These are phyloP conservation scores for Drosophila prostipennis DNA, from an alignment of 2,888 invertebrate species.

Conservation along the genomic window DNA sequence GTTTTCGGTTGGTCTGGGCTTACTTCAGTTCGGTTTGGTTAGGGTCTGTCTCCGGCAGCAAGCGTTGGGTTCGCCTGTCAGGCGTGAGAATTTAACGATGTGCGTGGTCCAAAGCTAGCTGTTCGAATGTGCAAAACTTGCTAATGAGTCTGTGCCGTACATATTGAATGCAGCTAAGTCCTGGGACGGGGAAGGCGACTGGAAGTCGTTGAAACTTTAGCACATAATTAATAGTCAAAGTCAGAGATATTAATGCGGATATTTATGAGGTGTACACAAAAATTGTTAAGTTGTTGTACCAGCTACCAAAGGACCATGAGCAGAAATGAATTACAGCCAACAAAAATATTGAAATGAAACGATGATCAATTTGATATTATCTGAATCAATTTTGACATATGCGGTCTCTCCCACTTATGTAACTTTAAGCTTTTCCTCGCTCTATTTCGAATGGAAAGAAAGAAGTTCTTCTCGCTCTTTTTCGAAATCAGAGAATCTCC, in stretches of 20 bases:
- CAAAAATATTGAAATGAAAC: too few species aligned
- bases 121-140: slow-evolving; percentile 19
- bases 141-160: slow-evolving; percentile 34
- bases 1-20: slow-evolving; percentile 2
- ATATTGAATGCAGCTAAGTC: slow-evolving; percentile 9
- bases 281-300: neutral
- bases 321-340: too few species aligned
- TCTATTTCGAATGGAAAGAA: too few species aligned
- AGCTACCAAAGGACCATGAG: too few species aligned
- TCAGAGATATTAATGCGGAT: neutral
- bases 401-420: too few species aligned
- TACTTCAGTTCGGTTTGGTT: slow-evolving; percentile 1
- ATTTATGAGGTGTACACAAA: neutral
- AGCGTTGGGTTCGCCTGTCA: slow-evolving; percentile 44
- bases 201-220: neutral
- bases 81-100: slow-evolving; percentile 73
- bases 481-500: too few species aligned
- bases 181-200: neutral
- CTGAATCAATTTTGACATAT: too few species aligned
- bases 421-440: too few species aligned
- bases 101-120: slow-evolving; percentile 45
- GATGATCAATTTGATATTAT: too few species aligned
- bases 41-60: slow-evolving; percentile 50
- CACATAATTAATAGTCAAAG: slow-evolving; percentile 27
- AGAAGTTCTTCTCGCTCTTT: too few species aligned